phyloP scores from a whole-genome alignment of 2,113 vertebrate species.

The Cinclus mexicanus region DNA sequence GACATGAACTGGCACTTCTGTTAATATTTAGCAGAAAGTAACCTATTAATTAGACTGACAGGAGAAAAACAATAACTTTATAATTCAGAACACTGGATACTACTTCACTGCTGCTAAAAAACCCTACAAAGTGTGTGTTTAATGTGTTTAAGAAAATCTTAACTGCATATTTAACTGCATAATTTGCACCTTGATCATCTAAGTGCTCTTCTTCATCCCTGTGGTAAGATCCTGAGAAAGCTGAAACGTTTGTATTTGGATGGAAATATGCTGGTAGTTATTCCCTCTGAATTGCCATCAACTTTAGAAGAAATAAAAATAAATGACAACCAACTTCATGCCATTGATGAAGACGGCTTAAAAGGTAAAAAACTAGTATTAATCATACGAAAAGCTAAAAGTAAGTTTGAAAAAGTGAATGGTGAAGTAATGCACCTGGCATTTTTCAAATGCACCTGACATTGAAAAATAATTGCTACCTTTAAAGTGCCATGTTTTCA shows the following conservation, averaged over 20 bases:
- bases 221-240: constrained; percentile 83
- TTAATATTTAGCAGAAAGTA: neutral
- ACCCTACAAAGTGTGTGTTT: neutral
- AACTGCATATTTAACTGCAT: neutral
- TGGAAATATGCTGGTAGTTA: constrained; percentile 82
- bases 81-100: neutral
- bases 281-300: constrained; percentile 83
- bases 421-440: neutral
- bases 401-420: neutral
- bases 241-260: constrained; percentile 90
- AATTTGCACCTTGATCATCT: neutral
- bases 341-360: constrained; percentile 79
- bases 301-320: constrained; percentile 93
- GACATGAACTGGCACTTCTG: neutral
- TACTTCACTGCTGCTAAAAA: neutral
- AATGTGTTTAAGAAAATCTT: neutral
- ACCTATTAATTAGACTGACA: neutral
- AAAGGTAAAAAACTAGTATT: constrained; percentile 70
- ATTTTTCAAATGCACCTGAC: neutral
- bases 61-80: neutral
- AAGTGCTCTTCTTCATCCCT: neutral
- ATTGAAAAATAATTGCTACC: neutral
- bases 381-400: neutral
- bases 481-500: neutral
- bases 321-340: constrained; percentile 88